Evolutionary conservation across 2,113 vertebrate genomes (phyloP).

Genomic region (Nannospalax galili): DNA sequence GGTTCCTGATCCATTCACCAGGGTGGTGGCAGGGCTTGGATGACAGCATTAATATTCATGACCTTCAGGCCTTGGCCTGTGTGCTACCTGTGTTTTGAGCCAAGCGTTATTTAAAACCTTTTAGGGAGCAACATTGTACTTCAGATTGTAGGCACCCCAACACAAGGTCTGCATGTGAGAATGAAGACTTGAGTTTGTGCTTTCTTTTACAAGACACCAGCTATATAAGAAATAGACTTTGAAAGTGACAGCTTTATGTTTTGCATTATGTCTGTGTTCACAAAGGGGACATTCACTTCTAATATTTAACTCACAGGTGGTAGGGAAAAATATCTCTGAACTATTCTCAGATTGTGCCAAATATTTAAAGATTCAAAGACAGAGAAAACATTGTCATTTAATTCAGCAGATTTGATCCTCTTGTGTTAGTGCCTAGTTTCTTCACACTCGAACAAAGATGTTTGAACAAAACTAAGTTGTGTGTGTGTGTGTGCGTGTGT

Average conservation of each 20-base stretch:
- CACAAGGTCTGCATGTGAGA: conserved; percentile 5
- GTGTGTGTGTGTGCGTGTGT: not conserved
- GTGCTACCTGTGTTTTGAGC: not conserved
- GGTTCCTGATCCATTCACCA: not conserved
- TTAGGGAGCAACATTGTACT: not conserved
- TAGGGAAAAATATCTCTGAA: conserved; percentile 63
- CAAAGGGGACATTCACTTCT: conserved; percentile 49
- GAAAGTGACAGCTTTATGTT: conserved; percentile 62
- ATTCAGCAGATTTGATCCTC: not conserved
- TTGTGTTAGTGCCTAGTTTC: not conserved
- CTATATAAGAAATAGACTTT: conserved; percentile 47
- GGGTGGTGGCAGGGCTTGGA: not conserved
- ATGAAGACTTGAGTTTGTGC: not conserved
- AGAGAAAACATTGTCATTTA: conserved; percentile 51
- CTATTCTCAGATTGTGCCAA: conserved; percentile 58
- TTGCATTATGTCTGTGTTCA: conserved; percentile 40
- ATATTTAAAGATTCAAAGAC: conserved; percentile 61
- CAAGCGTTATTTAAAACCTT: not conserved
- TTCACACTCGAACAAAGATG: not conserved
- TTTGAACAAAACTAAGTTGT: not conserved
- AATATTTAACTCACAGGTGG: conserved; percentile 62
- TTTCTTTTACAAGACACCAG: conserved; percentile 2
- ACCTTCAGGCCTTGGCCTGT: not conserved
- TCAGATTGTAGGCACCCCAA: not conserved
- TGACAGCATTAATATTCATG: not conserved